Conservation (phyloP, 2,888 invertebrate species). For the Sinelater perroti region DNA sequence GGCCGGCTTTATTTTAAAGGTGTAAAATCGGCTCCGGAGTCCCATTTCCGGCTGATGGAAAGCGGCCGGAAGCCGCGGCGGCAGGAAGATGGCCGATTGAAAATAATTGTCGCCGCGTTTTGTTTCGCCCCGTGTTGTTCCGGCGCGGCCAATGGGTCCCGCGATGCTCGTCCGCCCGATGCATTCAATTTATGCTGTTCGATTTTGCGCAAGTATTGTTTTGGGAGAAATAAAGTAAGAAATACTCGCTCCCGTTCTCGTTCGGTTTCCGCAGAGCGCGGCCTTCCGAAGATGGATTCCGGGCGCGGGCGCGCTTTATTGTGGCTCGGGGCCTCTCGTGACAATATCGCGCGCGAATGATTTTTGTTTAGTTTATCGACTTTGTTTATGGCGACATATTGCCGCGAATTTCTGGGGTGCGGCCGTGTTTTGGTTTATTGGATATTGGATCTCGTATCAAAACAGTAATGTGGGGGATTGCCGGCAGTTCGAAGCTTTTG, state of each 20-base stretch:
- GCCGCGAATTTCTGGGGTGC: slow-evolving; percentile 47
- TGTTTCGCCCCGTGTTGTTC: slow-evolving; percentile 54
- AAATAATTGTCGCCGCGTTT: slow-evolving; percentile 61
- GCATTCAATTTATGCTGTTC: slow-evolving; percentile 58
- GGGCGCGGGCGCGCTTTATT: slow-evolving; percentile 36
- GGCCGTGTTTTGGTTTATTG: slow-evolving; percentile 48
- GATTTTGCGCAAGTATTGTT: slow-evolving; percentile 56
- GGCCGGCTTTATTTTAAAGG: slow-evolving; percentile 56
- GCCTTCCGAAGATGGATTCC: slow-evolving; percentile 25
- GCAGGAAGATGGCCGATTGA: slow-evolving; percentile 56
- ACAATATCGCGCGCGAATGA: slow-evolving; percentile 47
- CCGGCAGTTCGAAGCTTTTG: too few relatives aligned
- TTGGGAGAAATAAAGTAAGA: slow-evolving; percentile 59
- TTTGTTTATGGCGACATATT: slow-evolving; percentile 55
- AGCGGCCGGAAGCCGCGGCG: slow-evolving; percentile 48
- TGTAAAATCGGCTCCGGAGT: slow-evolving; percentile 54
- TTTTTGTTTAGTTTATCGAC: slow-evolving; percentile 55
- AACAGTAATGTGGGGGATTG: too few relatives aligned
- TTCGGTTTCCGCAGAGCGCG: slow-evolving; percentile 37
- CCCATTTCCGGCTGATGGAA: slow-evolving; percentile 52
- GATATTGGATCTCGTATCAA: slow-evolving; percentile 53
- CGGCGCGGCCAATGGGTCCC: slow-evolving; percentile 57
- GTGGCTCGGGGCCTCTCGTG: slow-evolving; percentile 41
- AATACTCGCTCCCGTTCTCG: slow-evolving; percentile 45
- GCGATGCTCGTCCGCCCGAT: slow-evolving; percentile 57